Percentiles rank a stretch among this genome's conserved stretches.
Conservation (phyloP, 2,888 invertebrate species). For the Polydrusus pterygomalis region DNA sequence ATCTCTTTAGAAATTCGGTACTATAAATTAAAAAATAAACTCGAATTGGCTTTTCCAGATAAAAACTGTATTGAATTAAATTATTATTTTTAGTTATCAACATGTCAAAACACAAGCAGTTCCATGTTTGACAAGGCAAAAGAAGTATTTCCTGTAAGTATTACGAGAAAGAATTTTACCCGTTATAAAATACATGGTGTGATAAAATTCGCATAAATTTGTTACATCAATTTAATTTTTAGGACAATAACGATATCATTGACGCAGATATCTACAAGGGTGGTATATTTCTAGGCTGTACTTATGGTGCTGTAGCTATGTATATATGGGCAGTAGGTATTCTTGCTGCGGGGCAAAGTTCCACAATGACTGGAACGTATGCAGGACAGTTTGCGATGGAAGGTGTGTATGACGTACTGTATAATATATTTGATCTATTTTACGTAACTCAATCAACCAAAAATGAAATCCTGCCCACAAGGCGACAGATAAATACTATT, state of each 20-base stretch:
- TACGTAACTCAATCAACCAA: too few relatives aligned
- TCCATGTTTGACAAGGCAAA: conserved; percentile 50
- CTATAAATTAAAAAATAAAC: too few relatives aligned
- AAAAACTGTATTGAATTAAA: neutral
- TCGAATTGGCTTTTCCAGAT: too few relatives aligned
- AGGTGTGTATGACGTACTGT: conserved; percentile 69
- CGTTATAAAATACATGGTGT: too few relatives aligned
- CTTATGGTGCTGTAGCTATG: conserved; percentile 83
- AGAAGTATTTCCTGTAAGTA: conserved; percentile 56
- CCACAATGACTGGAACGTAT: conserved; percentile 88
- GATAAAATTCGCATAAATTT: neutral
- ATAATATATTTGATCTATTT: too few relatives aligned
- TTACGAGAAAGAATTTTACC: too few relatives aligned
- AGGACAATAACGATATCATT: conserved; percentile 73
- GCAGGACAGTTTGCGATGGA: conserved; percentile 93
- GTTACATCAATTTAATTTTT: conserved; percentile 32
- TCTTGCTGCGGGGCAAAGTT: conserved; percentile 86
- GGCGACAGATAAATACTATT: neutral
- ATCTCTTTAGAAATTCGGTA: too few relatives aligned
- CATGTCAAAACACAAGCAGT: conserved; percentile 29
- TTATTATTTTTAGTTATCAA: conserved; percentile 38
- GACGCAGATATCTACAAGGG: conserved; percentile 83
- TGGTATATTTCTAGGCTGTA: conserved; percentile 83
- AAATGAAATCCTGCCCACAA: too few relatives aligned
- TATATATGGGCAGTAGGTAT: conserved; percentile 90